phyloP scores from a whole-genome alignment of 2,113 vertebrate species.

The Microcebus lehilahytsara region DNA sequence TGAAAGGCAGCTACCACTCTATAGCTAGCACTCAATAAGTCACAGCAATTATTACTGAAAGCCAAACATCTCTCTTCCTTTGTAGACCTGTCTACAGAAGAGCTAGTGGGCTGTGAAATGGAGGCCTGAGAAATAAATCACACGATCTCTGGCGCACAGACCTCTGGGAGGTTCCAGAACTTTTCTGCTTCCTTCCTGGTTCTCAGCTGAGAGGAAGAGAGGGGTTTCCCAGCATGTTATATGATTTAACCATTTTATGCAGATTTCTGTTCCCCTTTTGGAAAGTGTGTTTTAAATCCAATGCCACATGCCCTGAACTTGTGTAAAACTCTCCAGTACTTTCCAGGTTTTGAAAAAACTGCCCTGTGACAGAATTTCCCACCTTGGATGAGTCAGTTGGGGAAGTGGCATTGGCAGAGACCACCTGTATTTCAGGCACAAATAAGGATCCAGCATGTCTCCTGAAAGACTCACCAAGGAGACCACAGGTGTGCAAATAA shows the following conservation, averaged over 20 bases:
- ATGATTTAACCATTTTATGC: background rate
- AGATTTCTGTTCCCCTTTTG: slow-evolving; percentile 46
- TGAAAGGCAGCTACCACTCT: background rate
- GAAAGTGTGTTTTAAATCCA: background rate
- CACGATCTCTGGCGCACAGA: background rate
- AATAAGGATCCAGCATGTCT: background rate
- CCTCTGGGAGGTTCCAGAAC: background rate
- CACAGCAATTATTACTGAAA: background rate
- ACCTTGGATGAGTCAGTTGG: background rate
- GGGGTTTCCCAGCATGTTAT: background rate
- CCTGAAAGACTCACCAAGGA: background rate
- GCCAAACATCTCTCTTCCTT: background rate
- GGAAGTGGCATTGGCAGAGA: background rate
- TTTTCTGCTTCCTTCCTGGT: background rate
- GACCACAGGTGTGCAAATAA: background rate
- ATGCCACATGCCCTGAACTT: background rate
- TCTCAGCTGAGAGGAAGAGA: background rate
- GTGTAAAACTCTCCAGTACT: slow-evolving; percentile 53
- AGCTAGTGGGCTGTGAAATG: background rate
- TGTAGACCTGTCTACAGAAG: background rate
- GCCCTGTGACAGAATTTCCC: slow-evolving; percentile 41
- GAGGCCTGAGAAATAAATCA: background rate
- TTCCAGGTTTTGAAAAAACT: slow-evolving; percentile 48
- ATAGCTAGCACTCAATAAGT: background rate
- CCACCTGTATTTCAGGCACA: background rate